Percentiles rank a stretch among this genome's conserved stretches.
phyloP scores from a whole-genome alignment of 1,140 invertebrate genomes.

The Drosophila eugracilis region DNA sequence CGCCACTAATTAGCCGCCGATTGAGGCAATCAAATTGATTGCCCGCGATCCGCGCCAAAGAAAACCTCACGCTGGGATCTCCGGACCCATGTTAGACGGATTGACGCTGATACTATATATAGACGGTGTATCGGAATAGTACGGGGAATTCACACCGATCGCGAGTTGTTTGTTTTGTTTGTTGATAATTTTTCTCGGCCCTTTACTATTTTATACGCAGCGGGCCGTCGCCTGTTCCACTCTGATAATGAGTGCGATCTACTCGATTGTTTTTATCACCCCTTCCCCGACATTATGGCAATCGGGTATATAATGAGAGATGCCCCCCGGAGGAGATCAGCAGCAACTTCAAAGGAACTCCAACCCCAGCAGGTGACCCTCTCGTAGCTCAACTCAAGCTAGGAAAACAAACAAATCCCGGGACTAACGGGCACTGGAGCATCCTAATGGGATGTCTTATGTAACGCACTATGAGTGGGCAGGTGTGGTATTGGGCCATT shows the following conservation, averaged over 20 bases:
- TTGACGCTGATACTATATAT: conserved; percentile 73
- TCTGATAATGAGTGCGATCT: conserved; percentile 72
- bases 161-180: conserved; percentile 54
- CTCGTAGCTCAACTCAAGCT: conserved; percentile 28
- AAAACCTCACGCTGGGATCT: conserved; percentile 56
- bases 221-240: conserved; percentile 55
- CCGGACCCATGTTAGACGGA: conserved; percentile 56
- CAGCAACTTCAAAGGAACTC: conserved; percentile 66
- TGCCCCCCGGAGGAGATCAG: conserved; percentile 44
- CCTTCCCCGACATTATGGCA: conserved; percentile 9
- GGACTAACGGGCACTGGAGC: conserved; percentile 27
- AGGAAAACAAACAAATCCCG: conserved; percentile 55
- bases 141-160: conserved; percentile 31
- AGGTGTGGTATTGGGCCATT: background rate
- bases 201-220: conserved; percentile 69
- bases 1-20: conserved; percentile 78
- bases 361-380: conserved; percentile 65
- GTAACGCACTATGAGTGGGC: conserved; percentile 26
- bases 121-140: conserved; percentile 53
- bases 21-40: conserved; percentile 83
- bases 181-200: conserved; percentile 77
- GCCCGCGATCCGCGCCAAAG: conserved; percentile 35
- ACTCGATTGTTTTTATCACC: conserved; percentile 56
- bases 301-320: conserved; percentile 61
- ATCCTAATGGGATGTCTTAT: conserved; percentile 35